A percentile compares a stretch with the other conserved stretches of the same genome.
Conservation (phyloP, 1,140 invertebrate species). For the Notospermus geniculatus region DNA sequence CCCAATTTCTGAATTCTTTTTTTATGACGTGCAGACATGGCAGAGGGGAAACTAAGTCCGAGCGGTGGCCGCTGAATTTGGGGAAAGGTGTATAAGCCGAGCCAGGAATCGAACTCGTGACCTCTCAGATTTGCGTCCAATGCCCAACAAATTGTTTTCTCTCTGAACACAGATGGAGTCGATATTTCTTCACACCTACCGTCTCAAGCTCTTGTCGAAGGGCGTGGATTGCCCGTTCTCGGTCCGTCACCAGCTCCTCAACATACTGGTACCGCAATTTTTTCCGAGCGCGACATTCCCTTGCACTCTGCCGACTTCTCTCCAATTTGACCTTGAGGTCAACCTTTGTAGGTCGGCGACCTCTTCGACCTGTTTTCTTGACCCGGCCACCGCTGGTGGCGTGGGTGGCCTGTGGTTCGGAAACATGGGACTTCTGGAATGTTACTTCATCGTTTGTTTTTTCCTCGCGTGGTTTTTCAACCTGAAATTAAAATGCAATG, state of each 20-base stretch:
- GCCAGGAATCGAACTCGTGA: not conserved
- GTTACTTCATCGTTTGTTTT: no score
- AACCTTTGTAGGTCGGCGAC: constrained; percentile 86
- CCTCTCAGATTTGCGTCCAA: not conserved
- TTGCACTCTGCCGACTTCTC: constrained; percentile 91
- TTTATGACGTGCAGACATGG: not conserved
- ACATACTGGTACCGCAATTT: constrained; percentile 94
- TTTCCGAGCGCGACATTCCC: constrained; percentile 94
- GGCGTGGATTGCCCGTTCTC: constrained; percentile 89
- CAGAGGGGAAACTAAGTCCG: not conserved
- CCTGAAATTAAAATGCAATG: no score
- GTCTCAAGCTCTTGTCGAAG: constrained; percentile 87
- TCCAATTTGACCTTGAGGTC: constrained; percentile 95
- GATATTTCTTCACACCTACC: constrained; percentile 60
- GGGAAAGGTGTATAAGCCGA: not conserved
- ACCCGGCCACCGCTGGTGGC: not conserved
- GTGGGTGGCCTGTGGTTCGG: no score
- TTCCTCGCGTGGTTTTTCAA: no score
- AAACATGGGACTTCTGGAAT: no score
- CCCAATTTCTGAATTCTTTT: not conserved
- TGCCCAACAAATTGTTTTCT: not conserved
- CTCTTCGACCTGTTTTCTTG: constrained; percentile 64
- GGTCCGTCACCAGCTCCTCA: constrained; percentile 88
- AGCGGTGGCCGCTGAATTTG: not conserved
- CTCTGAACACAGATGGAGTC: not conserved